Evolutionary conservation across 2,113 vertebrate genomes (phyloP).

Genomic region (Herpailurus yagouaroundi): DNA sequence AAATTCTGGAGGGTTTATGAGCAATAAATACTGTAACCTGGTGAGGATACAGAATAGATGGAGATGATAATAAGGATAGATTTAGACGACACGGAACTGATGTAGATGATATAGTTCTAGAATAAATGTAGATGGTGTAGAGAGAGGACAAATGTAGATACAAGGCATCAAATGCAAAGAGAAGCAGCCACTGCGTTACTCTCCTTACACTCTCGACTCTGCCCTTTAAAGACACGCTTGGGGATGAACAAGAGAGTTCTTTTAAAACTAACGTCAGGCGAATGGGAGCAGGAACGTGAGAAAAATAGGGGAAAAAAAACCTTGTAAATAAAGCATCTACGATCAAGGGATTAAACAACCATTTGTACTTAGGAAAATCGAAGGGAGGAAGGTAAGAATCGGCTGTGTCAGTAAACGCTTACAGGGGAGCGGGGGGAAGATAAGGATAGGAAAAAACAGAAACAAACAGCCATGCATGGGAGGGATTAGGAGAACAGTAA

Average conservation of each 20-base stretch:
- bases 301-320: not conserved
- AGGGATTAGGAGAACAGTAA: not conserved
- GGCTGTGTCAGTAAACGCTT: slow-evolving; percentile 32
- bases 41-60: not conserved
- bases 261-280: not conserved
- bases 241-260: not conserved
- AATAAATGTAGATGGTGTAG: too few relatives aligned
- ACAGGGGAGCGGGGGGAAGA: not conserved
- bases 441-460: not conserved
- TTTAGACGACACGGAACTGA: too few relatives aligned
- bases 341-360: not conserved
- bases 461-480: too few relatives aligned
- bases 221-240: not conserved
- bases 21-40: not conserved
- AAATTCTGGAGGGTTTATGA: not conserved
- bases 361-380: not conserved
- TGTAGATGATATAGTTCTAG: not conserved
- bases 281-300: not conserved
- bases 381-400: slow-evolving; percentile 32
- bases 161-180: not conserved
- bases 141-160: not conserved
- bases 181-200: fast-evolving
- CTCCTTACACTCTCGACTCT: not conserved
- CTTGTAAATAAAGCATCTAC: not conserved
- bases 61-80: not conserved